A percentile compares a stretch with the other conserved stretches of the same genome.
Evolutionary conservation across 2,113 vertebrate genomes (phyloP).

Genomic region (Notarius lentiginosus): DNA sequence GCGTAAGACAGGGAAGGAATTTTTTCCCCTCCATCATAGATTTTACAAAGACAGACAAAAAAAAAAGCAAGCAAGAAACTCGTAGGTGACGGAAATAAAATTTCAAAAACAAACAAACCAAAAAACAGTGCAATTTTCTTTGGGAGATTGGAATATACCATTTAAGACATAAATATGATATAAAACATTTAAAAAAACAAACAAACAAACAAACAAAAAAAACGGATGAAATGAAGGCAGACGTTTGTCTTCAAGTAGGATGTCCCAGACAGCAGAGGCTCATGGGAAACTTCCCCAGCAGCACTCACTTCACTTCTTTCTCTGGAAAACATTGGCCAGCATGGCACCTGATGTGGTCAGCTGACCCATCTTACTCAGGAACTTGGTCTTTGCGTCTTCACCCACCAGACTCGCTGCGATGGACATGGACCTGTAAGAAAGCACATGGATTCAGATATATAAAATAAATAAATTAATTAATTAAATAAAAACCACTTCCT

Average conservation of each 20-base stretch:
- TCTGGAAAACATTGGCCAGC: conserved; percentile 98
- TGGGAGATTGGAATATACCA: conserved; percentile 88
- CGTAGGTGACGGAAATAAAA: conserved; percentile 57
- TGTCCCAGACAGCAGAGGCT: conserved; percentile 73
- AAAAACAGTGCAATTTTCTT: conserved; percentile 96
- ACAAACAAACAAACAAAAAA: conserved; percentile 69
- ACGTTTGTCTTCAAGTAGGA: conserved; percentile 95
- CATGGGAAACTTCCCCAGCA: conserved; percentile 59
- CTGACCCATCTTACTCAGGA: conserved; percentile 99
- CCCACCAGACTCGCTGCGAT: conserved; percentile 96
- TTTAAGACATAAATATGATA: conserved; percentile 80
- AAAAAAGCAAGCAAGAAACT: conserved; percentile 26
- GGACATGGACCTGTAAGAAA: conserved; percentile 83
- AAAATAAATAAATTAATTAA: too few relatives aligned
- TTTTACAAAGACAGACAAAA: conserved; percentile 66
- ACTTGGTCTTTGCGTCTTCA: conserved; percentile 99
- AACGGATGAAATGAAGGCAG: conserved; percentile 81
- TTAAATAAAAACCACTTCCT: neutral
- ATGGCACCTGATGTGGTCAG: conserved; percentile 97
- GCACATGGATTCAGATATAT: neutral
- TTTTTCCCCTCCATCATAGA: conserved; percentile 67
- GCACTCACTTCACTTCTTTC: conserved; percentile 81
- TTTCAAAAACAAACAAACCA: conserved; percentile 72
- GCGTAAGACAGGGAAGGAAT: conserved; percentile 76
- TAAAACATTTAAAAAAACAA: conserved; percentile 68